Conservation (phyloP, 2,888 invertebrate genomes). For the Corbicula japonica region DNA sequence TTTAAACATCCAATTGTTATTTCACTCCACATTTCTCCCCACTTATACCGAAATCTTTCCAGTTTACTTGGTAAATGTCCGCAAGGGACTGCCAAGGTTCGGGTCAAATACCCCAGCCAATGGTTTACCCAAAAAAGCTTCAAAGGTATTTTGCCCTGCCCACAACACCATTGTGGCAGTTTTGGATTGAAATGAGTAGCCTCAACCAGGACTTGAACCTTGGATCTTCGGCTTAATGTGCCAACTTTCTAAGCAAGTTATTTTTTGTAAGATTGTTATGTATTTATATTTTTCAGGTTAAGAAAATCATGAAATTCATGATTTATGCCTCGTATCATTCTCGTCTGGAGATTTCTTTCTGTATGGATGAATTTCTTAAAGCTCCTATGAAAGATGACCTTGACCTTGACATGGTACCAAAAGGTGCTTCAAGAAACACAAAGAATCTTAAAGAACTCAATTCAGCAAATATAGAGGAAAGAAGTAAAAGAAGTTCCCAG, state of each 20-base stretch:
- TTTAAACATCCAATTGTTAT: too few species aligned
- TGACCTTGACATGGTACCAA: slow-evolving; percentile 41
- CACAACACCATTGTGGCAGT: too few species aligned
- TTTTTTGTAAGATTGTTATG: background rate
- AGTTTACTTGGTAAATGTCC: too few species aligned
- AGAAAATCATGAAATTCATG: slow-evolving; percentile 93
- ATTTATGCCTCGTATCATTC: slow-evolving; percentile 96
- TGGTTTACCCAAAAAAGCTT: too few species aligned
- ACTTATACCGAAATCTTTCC: too few species aligned
- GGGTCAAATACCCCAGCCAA: too few species aligned
- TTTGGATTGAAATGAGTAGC: too few species aligned
- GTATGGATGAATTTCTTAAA: slow-evolving; percentile 94
- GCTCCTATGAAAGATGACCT: slow-evolving; percentile 88
- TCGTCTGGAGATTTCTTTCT: slow-evolving; percentile 95
- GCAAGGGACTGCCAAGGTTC: too few species aligned
- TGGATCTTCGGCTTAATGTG: background rate
- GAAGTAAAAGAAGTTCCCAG: slow-evolving; percentile 14
- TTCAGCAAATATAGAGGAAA: background rate
- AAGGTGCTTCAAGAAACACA: slow-evolving; percentile 12
- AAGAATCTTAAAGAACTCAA: slow-evolving; percentile 19
- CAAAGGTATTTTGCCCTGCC: too few species aligned
- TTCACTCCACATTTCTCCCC: too few species aligned
- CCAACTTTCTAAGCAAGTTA: background rate
- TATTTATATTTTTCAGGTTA: slow-evolving; percentile 88
- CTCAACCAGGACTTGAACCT: background rate